Base-by-base conservation (phyloP, 2,888 invertebrate genomes). In the Cantharis flavilabris region DNA sequence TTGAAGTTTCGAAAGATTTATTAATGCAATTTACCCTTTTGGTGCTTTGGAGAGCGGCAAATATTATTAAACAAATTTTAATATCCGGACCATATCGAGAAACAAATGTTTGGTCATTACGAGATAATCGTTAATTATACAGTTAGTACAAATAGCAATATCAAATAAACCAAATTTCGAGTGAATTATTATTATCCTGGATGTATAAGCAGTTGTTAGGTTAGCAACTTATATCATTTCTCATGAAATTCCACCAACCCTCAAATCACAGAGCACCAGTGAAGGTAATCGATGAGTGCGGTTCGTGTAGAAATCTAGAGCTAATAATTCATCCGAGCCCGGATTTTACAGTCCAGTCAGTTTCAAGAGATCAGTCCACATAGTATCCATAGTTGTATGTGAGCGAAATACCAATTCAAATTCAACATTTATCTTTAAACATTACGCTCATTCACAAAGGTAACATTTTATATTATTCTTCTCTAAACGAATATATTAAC, bases 301-400 rank as follows among this genome's bases (percentile, higher is more conserved):
- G 76, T 76, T 75, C 78, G 63, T 69, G 76, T 76, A 30, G 73
- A 78, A 71, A 78, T 67, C 76, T 76, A 30, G 76, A 73, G 76
- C 78, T 78, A 78, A 78, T 78, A 78, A 76, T 76, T 78, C 78
- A 78, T 76, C 71, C 71, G 76, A 63, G 71, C 64, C 69, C 76
- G 76, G 78, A 78, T 78, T 78, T 76, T 73, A 76, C 76, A 76
- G 76, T 76, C 78, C 78, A 76, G 69, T 76, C 78, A 70, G 71
- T 76, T 74, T 70, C 63, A 49, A 69, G 70, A 72, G 72, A 74
- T 74, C 70, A 72, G 64, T 16, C 49, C 49, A 49, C 49, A 49
- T 49, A 49, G 49, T 49, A 49, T 4, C 49, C 49, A 49, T 49
- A 49, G 49, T 49, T 49, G 49, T 49, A 9, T 49, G 49, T 49